Evolutionary conservation across 2,888 invertebrate genomes (phyloP), one percentile per base, ranked within the genome.

Genomic region (Germaria angustata): DNA sequence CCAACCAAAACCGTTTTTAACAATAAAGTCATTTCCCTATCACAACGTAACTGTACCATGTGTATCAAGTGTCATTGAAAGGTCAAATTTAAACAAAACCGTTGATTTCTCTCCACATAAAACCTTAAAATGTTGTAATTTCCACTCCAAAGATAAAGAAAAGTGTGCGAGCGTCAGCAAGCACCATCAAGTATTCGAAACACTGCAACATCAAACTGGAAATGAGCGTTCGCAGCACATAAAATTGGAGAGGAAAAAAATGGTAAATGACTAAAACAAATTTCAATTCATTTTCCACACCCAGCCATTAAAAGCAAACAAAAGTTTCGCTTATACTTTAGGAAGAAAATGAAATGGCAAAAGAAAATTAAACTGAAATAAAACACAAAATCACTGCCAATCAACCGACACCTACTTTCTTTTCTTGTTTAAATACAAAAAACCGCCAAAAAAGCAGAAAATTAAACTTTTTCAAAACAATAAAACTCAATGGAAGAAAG

Each of bases 401-500:
- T 81, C 81, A 78, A 78, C 81, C 63, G 77, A 81, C 77, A 81
- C 81, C 77, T 81, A 81, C 78, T 79, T 82, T 79, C 75, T 55
- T 71, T 75, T 71, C 46, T 24, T 57, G 24, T 17, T 44, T 46
- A 72, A 61, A 61, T 22, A 28, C 7, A n/a, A 34, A 57, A 36
- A n/a, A n/a, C 36, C 34, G 46, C 17, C 15, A 22, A 28, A 65
- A 66, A 46, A 44, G 3, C 44, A 36, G 13, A 13, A 55, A 75
- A 55, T 46, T 65, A n/a, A 53, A 65, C 53, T 53, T 75, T 81
- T 78, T 78, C 72, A 68, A 71, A 71, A 68, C 75, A 69, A 71
- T 72, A 57, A 75, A 77, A 63, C 75, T 71, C 17, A 44, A n/a
- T 93, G 89, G 96, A 69, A 55, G 57, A 80, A 80, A 59, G 57